phyloP scores from a whole-genome alignment of 1,140 invertebrate genomes.

The Rhagoletis zephyria region DNA sequence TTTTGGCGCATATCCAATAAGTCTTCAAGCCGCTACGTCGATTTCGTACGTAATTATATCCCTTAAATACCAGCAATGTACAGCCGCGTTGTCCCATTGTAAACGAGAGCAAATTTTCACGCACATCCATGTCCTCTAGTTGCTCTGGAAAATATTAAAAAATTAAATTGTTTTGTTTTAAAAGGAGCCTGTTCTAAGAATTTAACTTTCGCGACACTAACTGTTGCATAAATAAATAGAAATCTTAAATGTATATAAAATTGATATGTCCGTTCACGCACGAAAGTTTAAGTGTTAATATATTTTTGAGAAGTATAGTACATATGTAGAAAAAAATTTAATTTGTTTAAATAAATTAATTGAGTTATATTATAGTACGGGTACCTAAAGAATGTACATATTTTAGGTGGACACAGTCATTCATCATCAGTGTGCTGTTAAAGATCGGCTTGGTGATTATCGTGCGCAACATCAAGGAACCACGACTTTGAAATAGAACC shows the following conservation, averaged over 20 bases:
- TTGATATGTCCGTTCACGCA: too few relatives aligned
- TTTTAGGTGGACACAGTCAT: too few relatives aligned
- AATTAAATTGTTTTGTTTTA: constrained; percentile 47
- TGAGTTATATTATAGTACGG: too few relatives aligned
- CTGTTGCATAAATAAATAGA: neutral
- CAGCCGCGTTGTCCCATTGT: constrained; percentile 68
- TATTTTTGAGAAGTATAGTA: too few relatives aligned
- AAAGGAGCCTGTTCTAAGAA: neutral
- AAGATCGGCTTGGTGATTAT: too few relatives aligned
- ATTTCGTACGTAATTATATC: constrained; percentile 69
- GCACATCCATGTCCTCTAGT: neutral
- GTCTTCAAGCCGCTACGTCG: constrained; percentile 67
- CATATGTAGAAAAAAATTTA: too few relatives aligned
- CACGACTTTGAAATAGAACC: too few relatives aligned
- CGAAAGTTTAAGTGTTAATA: too few relatives aligned
- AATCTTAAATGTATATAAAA: neutral
- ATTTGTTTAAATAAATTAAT: too few relatives aligned
- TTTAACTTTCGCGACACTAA: neutral
- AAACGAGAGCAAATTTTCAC: constrained; percentile 65
- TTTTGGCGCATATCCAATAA: constrained; percentile 72
- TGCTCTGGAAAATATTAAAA: constrained; percentile 49
- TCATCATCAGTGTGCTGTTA: too few relatives aligned
- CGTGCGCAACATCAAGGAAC: too few relatives aligned
- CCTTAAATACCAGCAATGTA: constrained; percentile 65
- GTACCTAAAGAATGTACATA: too few relatives aligned